Percentiles rank a stretch among this genome's conserved stretches.
These are phyloP conservation scores for Delia radicum DNA, from an alignment of 1,140 invertebrate species.

Conservation along the genomic window DNA sequence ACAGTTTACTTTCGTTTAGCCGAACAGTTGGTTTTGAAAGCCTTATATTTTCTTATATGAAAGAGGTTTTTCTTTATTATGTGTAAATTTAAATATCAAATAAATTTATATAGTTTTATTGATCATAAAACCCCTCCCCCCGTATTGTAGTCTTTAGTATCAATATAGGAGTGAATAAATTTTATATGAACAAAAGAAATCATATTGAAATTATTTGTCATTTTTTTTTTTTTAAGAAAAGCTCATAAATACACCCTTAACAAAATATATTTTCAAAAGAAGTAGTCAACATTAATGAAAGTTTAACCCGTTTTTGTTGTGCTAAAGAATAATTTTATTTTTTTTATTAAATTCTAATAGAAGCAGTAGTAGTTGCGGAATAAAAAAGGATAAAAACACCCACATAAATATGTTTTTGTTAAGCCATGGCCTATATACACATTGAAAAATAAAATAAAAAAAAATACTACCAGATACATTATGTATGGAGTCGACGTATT, in stretches of 20 bases:
- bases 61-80: neutral
- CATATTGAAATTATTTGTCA: neutral
- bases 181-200: neutral
- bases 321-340: neutral
- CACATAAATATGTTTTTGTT: neutral
- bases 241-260: neutral
- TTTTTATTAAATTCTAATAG: neutral
- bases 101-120: neutral
- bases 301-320: neutral
- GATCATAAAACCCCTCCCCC: neutral
- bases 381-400: neutral
- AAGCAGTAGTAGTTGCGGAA: neutral
- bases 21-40: too few species aligned
- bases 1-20: too few species aligned
- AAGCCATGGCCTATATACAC: constrained; percentile 1
- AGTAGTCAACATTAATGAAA: neutral
- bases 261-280: neutral
- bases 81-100: neutral
- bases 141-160: too few species aligned
- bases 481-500: neutral
- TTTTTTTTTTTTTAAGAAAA: neutral
- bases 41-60: too few species aligned
- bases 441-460: too few species aligned
- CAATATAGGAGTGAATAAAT: neutral
- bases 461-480: neutral